phyloP scores from a whole-genome alignment of 2,797 vertebrate genomes.

The Amblyraja radiata region DNA sequence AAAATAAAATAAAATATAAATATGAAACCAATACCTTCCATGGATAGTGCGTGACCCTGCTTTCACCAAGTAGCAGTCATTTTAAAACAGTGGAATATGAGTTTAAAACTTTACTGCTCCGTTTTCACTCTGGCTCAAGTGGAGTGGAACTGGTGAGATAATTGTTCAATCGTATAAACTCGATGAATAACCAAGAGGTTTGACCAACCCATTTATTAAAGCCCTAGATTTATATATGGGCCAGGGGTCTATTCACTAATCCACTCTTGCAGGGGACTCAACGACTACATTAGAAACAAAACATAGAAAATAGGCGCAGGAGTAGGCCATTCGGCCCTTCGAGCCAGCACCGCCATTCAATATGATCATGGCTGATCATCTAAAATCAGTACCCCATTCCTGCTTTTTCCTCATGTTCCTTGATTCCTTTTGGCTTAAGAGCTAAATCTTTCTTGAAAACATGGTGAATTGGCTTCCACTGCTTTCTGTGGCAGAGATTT shows the following conservation, averaged over 20 bases:
- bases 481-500: no score
- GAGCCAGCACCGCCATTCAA: no score
- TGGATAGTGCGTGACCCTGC: neutral
- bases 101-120: neutral
- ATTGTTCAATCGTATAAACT: neutral
- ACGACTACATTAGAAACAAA: neutral
- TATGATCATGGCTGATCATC: no score
- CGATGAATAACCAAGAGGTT: neutral
- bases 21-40: neutral
- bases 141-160: neutral
- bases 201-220: neutral
- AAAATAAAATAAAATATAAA: neutral
- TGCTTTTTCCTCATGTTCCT: no score
- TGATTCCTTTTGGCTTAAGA: no score
- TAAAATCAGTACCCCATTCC: no score
- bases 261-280: neutral
- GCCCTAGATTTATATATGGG: neutral
- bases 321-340: no score
- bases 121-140: neutral
- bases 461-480: no score
- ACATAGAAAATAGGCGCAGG: no score
- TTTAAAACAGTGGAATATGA: no score
- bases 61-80: neutral
- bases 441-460: no score
- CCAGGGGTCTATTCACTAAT: neutral